Percentiles rank a stretch among this genome's conserved stretches.
These are phyloP conservation scores for Megaceryle maxima DNA, from an alignment of 2,113 vertebrate species.

Conservation along the genomic window DNA sequence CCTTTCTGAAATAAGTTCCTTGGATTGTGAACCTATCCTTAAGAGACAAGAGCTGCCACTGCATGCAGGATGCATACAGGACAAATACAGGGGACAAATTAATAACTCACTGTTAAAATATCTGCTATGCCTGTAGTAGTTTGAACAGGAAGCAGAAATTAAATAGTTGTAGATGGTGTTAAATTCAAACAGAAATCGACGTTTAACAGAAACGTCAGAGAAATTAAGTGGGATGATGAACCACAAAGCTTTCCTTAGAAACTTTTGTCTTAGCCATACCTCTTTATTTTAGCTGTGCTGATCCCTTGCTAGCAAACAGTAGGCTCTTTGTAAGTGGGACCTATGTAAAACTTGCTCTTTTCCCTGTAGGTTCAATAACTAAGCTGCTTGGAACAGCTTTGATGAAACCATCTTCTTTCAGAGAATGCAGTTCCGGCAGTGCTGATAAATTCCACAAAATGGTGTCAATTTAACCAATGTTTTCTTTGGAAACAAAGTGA, in stretches of 20 bases:
- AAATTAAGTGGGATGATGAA: conserved; percentile 8
- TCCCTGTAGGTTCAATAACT: conserved; percentile 8
- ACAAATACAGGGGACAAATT: not conserved
- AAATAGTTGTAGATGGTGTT: not conserved
- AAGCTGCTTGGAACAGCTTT: conserved; percentile 11
- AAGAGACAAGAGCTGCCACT: not conserved
- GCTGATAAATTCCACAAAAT: conserved; percentile 17
- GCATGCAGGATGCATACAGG: not conserved
- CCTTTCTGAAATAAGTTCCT: not conserved
- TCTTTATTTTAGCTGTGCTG: conserved; percentile 21
- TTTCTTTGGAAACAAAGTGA: not conserved
- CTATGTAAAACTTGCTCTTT: not conserved
- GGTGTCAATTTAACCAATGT: not conserved
- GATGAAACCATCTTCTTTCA: not conserved
- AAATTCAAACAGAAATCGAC: conserved; percentile 2
- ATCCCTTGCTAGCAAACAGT: not conserved
- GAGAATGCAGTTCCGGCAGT: not conserved
- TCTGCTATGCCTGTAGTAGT: not conserved
- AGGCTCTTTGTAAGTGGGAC: conserved; percentile 9
- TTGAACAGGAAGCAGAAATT: not conserved
- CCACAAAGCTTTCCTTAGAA: conserved; percentile 20
- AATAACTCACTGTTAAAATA: not conserved
- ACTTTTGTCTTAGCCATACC: conserved; percentile 10
- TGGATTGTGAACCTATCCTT: not conserved
- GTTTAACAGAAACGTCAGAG: conserved; percentile 2